Evolutionary conservation across 2,888 invertebrate genomes (phyloP), one percentile per base, ranked within the genome.

Genomic region (Anorthoa munda): DNA sequence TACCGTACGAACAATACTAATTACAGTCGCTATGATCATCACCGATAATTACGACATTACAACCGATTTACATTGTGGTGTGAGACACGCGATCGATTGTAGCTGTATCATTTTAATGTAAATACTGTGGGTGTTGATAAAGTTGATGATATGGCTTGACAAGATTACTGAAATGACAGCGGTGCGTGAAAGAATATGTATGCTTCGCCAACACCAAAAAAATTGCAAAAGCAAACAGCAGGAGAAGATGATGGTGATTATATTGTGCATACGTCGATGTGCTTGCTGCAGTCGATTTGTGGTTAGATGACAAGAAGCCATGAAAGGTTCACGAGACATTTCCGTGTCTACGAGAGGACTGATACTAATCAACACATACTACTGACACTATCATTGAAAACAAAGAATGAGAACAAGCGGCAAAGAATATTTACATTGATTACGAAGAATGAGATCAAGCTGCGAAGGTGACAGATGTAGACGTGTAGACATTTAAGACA

Each of bases 1-100:
- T 72, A 81, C 17, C 46, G 60, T 60, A 64, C n/a, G 50, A 73
- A 77, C 71, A 80, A 73, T 76, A 69, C 45, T 58, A 72, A 77
- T 64, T 64, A 68, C 26, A 64, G 39, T 50, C 18, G 64, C 48
- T 77, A 81, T 45, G 73, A 81, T 77, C 77, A 50, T 48, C 48
- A 26, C 26, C 72, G 69, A 73, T 78, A 78, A 81, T 73, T 78
- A 78, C 53, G 18, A 70, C 45, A 70, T 82, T 67, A 69, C 9
- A 66, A 59, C 46, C 59, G 63, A 72, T 51, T 39, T 55, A 60
- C 53, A 66, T 1, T 15, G 71, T 55, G 53, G 63, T 66, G 71
- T 66, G 59, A 64, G 45, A 17, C 83, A 81, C 64, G 81, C 81
- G 53, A 81, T 79, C 48, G n/a, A 72, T 26, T 55, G 26, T 45